Conservation (phyloP, 2,888 invertebrate species). For the Diarsia mendica region DNA sequence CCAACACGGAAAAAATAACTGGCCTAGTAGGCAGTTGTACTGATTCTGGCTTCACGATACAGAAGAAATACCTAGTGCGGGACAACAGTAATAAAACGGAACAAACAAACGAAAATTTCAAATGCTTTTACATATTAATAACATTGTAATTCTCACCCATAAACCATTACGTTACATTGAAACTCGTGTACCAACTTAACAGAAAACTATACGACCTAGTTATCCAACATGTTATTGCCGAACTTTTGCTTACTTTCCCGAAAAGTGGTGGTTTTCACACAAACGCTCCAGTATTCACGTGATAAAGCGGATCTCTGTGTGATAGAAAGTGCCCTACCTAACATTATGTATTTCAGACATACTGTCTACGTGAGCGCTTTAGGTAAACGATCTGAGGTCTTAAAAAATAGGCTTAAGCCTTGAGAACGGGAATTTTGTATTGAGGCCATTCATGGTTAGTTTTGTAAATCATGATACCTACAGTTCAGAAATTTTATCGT, state of each 20-base stretch:
- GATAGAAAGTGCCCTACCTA: constrained; percentile 45
- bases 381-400: constrained; percentile 33
- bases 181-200: neutral
- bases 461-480: too few relatives aligned
- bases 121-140: neutral
- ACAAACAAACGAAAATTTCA: too few relatives aligned
- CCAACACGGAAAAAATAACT: too few relatives aligned
- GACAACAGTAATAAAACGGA: too few relatives aligned
- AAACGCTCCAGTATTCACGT: constrained; percentile 45
- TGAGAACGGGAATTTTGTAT: constrained; percentile 23
- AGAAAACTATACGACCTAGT: neutral
- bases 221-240: constrained; percentile 5
- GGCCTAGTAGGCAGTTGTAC: too few relatives aligned
- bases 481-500: too few relatives aligned
- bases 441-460: neutral
- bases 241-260: constrained; percentile 19
- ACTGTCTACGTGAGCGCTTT: constrained; percentile 59
- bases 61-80: too few relatives aligned
- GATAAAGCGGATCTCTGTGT: constrained; percentile 39
- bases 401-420: constrained; percentile 34
- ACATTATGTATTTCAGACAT: constrained; percentile 59
- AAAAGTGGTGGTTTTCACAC: neutral
- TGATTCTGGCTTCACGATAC: too few relatives aligned
- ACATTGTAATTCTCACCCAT: neutral
- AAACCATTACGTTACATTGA: neutral